Base-by-base conservation (phyloP, 2,797 vertebrate genomes). In the Cossypha caffra region DNA sequence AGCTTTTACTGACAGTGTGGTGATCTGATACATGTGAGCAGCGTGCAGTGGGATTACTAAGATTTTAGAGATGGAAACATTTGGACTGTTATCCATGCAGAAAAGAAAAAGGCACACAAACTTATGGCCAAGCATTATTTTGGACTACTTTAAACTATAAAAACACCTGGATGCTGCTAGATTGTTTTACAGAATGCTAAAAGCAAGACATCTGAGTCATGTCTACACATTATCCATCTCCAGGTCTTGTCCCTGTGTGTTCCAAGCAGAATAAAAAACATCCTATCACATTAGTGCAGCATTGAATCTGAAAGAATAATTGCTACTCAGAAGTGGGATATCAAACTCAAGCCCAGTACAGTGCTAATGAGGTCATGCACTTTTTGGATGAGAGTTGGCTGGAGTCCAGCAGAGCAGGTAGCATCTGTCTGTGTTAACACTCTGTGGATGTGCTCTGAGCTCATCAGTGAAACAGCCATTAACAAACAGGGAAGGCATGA, bases 401-500 rank as follows among this genome's bases (percentile, higher is more conserved):
- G 43, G 45, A 31, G 42, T 68, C 50, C 47, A 58, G 50, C 50
- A 61, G 12, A 42, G 37, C 35, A 69, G 66, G 35, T 42, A 51
- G 35, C 4, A 2, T 26, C 35, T 43, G 55, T 20, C 67, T 66
- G 45, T 26, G 11, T 26, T 74, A 68, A 57, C 0, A 0, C 9
- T 29, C 23, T 17, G 26, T 6, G 25, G 45, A 31, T n/a, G 37
- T 25, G 52, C 33, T 64, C 38, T 72, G 45, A 67, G 51, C 31
- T 81, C 23, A 29, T 12, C 26, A 40, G 9, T 47, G n/a, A 68
- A 15, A 15, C 20, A 33, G 72, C 40, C 75, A 11, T 10, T 37
- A 57, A 48, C 28, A 67, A 72, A 78, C 24, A 75, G n/a, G 26
- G 21, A 82, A 78, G 45, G 75, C 4, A 23, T 37, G 14, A 37